Conservation (phyloP, 1,140 invertebrate species). For the Micrasema minimum region DNA sequence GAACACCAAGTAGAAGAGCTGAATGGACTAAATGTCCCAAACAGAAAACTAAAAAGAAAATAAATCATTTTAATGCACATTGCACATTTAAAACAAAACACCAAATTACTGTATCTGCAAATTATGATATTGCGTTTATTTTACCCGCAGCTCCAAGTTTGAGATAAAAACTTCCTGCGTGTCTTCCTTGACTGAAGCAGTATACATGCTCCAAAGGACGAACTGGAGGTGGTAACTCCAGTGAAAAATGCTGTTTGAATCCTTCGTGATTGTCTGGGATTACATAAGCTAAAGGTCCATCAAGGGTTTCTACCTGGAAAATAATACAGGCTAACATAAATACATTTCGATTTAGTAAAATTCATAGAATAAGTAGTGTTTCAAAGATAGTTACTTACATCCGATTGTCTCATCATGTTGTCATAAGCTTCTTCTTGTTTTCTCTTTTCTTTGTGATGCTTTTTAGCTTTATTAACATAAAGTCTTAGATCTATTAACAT, state of each 20-base stretch:
- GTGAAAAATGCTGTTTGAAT: neutral
- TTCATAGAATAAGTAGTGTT: neutral
- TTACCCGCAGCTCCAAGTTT: slow-evolving; percentile 79
- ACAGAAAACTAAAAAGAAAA: slow-evolving; percentile 70
- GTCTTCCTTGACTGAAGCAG: slow-evolving; percentile 72
- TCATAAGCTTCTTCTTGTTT: slow-evolving; percentile 58
- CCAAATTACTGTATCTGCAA: neutral
- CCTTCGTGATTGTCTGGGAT: neutral
- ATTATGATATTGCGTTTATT: slow-evolving; percentile 15
- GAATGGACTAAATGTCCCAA: slow-evolving; percentile 78
- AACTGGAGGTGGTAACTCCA: slow-evolving; percentile 54
- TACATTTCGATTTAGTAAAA: neutral
- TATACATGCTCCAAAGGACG: slow-evolving; percentile 64
- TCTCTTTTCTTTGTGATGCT: slow-evolving; percentile 63
- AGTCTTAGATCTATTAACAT: slow-evolving; percentile 71
- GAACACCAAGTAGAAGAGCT: slow-evolving; percentile 71
- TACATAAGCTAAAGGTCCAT: slow-evolving; percentile 1
- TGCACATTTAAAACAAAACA: neutral
- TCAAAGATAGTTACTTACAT: slow-evolving; percentile 56
- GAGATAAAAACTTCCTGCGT: slow-evolving; percentile 78
- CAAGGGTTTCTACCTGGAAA: slow-evolving; percentile 4
- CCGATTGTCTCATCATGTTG: slow-evolving; percentile 61
- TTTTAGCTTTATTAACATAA: slow-evolving; percentile 66
- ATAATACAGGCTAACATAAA: neutral
- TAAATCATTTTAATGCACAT: neutral